Conservation (phyloP, 2,113 vertebrate genomes). For the Tauraco erythrolophus region DNA sequence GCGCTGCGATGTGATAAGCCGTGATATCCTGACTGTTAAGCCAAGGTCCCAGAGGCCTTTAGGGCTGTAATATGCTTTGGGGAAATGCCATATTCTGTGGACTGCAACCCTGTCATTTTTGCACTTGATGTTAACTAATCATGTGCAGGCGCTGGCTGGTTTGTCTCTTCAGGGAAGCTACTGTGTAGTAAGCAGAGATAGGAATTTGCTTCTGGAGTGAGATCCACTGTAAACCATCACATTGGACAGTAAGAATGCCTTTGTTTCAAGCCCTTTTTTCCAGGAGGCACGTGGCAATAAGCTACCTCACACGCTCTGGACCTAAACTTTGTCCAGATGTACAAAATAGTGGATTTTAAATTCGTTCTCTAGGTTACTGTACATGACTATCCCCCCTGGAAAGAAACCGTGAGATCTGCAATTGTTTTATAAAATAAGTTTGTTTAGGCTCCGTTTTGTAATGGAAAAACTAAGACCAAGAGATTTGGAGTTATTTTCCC, state of each 20-base stretch:
- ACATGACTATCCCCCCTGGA: neutral
- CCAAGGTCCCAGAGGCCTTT: neutral
- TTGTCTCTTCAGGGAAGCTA: neutral
- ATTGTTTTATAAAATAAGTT: neutral
- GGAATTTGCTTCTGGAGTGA: neutral
- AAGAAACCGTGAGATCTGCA: neutral
- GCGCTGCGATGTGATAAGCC: neutral
- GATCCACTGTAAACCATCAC: neutral
- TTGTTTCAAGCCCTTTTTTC: neutral
- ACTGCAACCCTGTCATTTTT: neutral
- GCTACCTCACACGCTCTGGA: neutral
- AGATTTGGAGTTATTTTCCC: rapidly evolving
- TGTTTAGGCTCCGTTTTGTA: neutral
- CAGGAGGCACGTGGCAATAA: neutral
- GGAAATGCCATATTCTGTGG: neutral
- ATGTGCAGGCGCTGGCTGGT: neutral
- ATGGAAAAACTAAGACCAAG: neutral
- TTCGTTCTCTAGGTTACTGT: neutral
- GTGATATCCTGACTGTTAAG: neutral
- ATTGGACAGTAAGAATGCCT: neutral
- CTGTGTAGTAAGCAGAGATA: neutral
- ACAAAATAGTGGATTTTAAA: neutral
- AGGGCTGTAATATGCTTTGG: neutral
- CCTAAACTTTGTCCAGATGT: neutral
- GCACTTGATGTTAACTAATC: neutral